Conservation (phyloP, 2,888 invertebrate species). For the Endotricha flammealis region DNA sequence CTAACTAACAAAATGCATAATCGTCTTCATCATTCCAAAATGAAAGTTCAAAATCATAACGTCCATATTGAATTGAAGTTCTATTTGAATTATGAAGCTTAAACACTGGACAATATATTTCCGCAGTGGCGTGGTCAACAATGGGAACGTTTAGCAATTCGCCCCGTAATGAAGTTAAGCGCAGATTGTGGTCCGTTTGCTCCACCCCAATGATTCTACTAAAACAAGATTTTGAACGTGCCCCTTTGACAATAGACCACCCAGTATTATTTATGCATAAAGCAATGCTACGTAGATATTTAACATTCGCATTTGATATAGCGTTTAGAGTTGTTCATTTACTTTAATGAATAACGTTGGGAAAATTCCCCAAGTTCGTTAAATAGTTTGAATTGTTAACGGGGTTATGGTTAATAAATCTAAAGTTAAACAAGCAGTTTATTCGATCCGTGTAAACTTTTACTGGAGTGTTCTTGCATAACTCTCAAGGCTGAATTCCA, state of each 20-base stretch:
- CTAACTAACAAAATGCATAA: too few species aligned
- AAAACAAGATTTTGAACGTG: conserved; percentile 32
- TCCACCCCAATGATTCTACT: conserved; percentile 44
- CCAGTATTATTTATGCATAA: conserved; percentile 18
- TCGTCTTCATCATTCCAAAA: too few species aligned
- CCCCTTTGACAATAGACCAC: conserved; percentile 30
- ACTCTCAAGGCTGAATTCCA: too few species aligned
- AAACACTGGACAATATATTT: conserved; percentile 7
- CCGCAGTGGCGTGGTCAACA: conserved; percentile 49
- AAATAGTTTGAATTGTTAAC: background rate
- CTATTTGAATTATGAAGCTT: background rate
- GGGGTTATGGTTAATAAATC: background rate
- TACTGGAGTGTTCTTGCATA: background rate
- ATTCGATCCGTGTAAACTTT: background rate
- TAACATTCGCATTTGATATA: conserved; percentile 1
- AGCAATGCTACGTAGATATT: conserved; percentile 15
- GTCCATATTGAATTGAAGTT: too few species aligned
- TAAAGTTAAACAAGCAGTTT: background rate
- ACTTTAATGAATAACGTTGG: background rate
- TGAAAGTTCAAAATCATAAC: too few species aligned
- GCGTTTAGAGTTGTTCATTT: conserved; percentile 1
- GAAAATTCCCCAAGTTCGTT: background rate
- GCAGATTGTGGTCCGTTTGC: conserved; percentile 53
- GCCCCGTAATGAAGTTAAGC: conserved; percentile 71
- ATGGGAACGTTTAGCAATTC: conserved; percentile 71